These are phyloP conservation scores for Byasa hedistus DNA, from an alignment of 2,888 invertebrate genomes.

Conservation along the genomic window DNA sequence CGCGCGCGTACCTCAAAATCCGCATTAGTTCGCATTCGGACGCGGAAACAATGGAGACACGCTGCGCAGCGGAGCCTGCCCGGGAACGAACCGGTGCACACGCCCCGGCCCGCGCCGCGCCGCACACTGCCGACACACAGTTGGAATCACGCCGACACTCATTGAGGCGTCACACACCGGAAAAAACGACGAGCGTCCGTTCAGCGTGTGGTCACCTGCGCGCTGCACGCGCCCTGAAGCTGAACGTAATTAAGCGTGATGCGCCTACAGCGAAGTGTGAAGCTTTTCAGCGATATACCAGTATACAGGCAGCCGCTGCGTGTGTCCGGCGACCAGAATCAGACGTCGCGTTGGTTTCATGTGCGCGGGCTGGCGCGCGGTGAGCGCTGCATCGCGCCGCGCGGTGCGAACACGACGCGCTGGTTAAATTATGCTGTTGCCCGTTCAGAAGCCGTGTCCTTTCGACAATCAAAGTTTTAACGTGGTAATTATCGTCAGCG, in stretches of 20 bases:
- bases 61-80: slow-evolving; percentile 62
- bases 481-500: too few relatives aligned
- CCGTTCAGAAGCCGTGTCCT: neutral
- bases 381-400: slow-evolving; percentile 17
- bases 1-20: slow-evolving; percentile 59
- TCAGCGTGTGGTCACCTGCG: slow-evolving; percentile 65
- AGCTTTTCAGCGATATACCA: too few relatives aligned
- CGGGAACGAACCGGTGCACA: slow-evolving; percentile 47
- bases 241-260: too few relatives aligned
- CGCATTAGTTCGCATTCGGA: slow-evolving; percentile 65
- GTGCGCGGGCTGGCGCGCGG: slow-evolving; percentile 8
- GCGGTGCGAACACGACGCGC: slow-evolving; percentile 14
- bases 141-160: slow-evolving; percentile 36
- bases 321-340: too few relatives aligned
- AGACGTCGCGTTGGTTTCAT: too few relatives aligned
- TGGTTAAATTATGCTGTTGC: slow-evolving; percentile 6
- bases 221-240: too few relatives aligned
- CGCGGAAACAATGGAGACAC: slow-evolving; percentile 52
- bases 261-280: too few relatives aligned
- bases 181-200: slow-evolving; percentile 60
- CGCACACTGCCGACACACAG: slow-evolving; percentile 37
- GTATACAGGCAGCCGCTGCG: too few relatives aligned
- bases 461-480: too few relatives aligned
- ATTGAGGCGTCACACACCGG: slow-evolving; percentile 41
- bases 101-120: neutral